A percentile compares a stretch with the other conserved stretches of the same genome.
These are phyloP conservation scores for Amphilophus citrinellus DNA, from an alignment of 2,113 vertebrate species.

Conservation along the genomic window DNA sequence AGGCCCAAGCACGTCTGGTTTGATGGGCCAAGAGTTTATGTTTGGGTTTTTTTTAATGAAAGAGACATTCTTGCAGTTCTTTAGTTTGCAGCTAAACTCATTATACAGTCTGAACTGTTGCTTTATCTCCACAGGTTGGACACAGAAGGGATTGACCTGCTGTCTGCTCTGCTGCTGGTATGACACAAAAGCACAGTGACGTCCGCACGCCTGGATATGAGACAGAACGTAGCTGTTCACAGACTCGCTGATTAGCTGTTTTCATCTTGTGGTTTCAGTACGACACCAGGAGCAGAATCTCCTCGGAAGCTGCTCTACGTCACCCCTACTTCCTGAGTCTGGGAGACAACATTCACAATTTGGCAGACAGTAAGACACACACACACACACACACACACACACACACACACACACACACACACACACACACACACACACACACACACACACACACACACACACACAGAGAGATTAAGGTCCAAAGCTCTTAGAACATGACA, in stretches of 20 bases:
- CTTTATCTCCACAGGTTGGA: slow-evolving; percentile 85
- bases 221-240: background rate
- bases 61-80: background rate
- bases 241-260: background rate
- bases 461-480: background rate
- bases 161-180: slow-evolving; percentile 89
- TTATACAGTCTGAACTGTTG: background rate
- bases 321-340: slow-evolving; percentile 91
- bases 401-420: no score
- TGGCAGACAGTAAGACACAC: slow-evolving; percentile 91
- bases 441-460: background rate
- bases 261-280: slow-evolving; percentile 81
- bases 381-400: slow-evolving; percentile 13
- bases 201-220: background rate
- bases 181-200: background rate
- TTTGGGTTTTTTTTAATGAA: background rate
- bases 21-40: no score
- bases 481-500: background rate
- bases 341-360: slow-evolving; percentile 87
- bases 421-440: background rate
- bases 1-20: no score
- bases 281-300: slow-evolving; percentile 86
- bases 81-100: background rate
- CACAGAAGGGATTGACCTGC: slow-evolving; percentile 90
- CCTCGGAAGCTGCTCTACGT: slow-evolving; percentile 86